Evolutionary conservation across 2,888 invertebrate genomes (phyloP).

Genomic region (Papilio elwesi): DNA sequence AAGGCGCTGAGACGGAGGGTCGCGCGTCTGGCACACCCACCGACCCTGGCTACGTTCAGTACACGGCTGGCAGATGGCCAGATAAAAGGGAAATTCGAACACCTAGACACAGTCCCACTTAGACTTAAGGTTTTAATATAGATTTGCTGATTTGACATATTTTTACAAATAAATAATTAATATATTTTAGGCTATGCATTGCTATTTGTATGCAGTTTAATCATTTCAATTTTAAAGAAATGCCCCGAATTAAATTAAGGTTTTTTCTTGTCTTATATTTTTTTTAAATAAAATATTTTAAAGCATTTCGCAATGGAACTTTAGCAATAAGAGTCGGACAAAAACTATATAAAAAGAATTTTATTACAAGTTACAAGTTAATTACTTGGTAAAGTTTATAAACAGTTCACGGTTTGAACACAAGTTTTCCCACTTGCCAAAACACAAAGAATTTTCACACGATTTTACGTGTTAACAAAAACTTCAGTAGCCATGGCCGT

Average conservation of each 20-base stretch:
- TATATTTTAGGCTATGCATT: neutral
- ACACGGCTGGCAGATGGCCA: conserved; percentile 88
- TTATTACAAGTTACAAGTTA: conserved; percentile 28
- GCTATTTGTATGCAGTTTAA: neutral
- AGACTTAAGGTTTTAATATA: conserved; percentile 43
- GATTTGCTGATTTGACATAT: conserved; percentile 7
- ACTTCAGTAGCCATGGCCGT: conserved; percentile 36
- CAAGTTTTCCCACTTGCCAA: conserved; percentile 34
- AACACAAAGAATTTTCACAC: conserved; percentile 38
- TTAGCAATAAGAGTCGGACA: neutral
- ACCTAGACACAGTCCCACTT: conserved; percentile 83
- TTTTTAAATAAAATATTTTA: neutral
- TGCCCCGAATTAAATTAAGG: neutral
- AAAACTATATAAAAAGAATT: conserved; percentile 19
- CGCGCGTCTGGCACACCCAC: conserved; percentile 87
- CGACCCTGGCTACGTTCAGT: conserved; percentile 90
- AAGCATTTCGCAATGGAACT: neutral
- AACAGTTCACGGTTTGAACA: conserved; percentile 34
- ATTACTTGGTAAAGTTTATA: conserved; percentile 27
- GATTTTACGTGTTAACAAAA: conserved; percentile 37
- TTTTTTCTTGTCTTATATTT: neutral
- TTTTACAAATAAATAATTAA: conserved; percentile 16
- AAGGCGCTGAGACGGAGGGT: conserved; percentile 66
- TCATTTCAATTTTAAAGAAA: neutral
- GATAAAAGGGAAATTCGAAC: conserved; percentile 82